Evolutionary conservation across 2,888 invertebrate genomes (phyloP), one percentile per base, ranked within the genome.

Genomic region (Drosophila yooni): DNA sequence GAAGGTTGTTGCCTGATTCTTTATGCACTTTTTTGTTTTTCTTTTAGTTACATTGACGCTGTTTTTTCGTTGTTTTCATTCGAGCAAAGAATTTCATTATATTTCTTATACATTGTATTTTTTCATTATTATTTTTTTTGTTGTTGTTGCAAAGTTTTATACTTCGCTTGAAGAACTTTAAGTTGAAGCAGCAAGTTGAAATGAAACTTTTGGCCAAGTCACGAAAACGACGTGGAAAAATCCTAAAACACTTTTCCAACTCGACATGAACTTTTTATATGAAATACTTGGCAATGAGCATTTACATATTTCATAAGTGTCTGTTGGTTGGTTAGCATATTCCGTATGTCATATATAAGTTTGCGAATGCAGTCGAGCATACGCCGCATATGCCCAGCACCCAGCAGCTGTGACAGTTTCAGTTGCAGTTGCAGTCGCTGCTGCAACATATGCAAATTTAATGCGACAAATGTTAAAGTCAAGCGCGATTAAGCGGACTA

Each of bases 381-480:
- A 84, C 80, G 82, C 89, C 88, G 67, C 62, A 74, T 81, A 74
- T 82, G 84, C 63, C 69, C 82, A 21, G 21, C 21, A 72, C 63
- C 68, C 85, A 70, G 72, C 70, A 31, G 54, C 62, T 25, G 60
- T 21, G 33, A 56, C 68, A 51, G 52, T 60, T 64, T 65, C 59
- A 68, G 63, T 13, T 52, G 57, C 60, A 33, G 54, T 48, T 70
- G 71, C 60, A 33, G 51, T 58, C 67, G 74, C 61, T 27, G 52
- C 66, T 68, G 68, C 65, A 34, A 66, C 61, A 88, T 74, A 86
- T 83, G 89, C 83, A 85, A 86, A 84, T 84, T 84, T 86, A 88
- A 88, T 88, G 89, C 81, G 64, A 52, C 62, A 80, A 76, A 79
- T 76, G 69, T 80, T 80, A 66, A 79, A 79, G 76, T 65, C 64